phyloP scores from a whole-genome alignment of 1,140 invertebrate species.

The Mercenaria mercenaria region DNA sequence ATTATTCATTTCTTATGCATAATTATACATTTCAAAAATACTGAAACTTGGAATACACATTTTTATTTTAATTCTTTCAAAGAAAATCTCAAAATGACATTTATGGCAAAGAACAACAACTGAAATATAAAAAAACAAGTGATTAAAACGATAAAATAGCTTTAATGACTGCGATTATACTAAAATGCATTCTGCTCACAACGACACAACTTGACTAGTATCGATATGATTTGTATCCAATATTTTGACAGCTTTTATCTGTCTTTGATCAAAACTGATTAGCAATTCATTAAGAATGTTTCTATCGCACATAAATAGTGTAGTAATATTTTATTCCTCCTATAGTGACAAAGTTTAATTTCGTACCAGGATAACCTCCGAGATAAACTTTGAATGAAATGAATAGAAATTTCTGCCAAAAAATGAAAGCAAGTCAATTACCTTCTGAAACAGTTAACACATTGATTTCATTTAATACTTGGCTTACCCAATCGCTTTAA shows the following conservation, averaged over 20 bases:
- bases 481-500: no score
- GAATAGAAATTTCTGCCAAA: neutral
- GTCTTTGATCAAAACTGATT: constrained; percentile 5
- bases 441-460: neutral
- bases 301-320: neutral
- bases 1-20: no score
- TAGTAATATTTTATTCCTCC: neutral
- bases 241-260: constrained; percentile 13
- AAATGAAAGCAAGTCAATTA: neutral
- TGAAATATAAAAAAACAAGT: no score
- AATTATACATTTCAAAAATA: no score
- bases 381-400: neutral
- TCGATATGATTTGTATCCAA: neutral
- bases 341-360: neutral
- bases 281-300: constrained; percentile 14
- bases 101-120: no score
- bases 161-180: no score
- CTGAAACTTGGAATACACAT: no score
- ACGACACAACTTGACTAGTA: neutral
- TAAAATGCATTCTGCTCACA: no score
- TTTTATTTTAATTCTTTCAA: no score
- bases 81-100: no score
- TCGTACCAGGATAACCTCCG: neutral
- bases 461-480: neutral
- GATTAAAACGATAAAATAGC: no score